Percentiles rank a stretch among this genome's conserved stretches.
Conservation (phyloP, 2,888 invertebrate species). For the Amphipoea lucens region DNA sequence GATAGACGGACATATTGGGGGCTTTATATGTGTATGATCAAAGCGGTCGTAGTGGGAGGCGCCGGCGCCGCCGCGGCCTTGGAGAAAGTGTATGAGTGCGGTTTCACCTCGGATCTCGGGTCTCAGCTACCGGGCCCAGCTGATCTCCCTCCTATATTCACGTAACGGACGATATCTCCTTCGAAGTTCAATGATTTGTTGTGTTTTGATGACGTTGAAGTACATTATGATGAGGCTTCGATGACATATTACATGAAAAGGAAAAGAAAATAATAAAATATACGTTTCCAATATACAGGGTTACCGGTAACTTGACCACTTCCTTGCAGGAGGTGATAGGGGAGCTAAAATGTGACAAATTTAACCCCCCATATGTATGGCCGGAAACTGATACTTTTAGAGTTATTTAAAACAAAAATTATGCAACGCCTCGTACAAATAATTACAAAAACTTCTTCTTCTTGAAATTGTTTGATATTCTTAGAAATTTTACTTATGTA, state of each 20-base stretch:
- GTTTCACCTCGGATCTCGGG: slow-evolving; percentile 80
- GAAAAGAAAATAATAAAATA: background rate
- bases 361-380: too few relatives aligned
- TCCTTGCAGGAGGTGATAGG: too few relatives aligned
- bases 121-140: slow-evolving; percentile 61
- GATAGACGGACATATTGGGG: slow-evolving; percentile 57
- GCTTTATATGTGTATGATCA: slow-evolving; percentile 57
- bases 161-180: slow-evolving; percentile 71
- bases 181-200: slow-evolving; percentile 56
- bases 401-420: too few relatives aligned
- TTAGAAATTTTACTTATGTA: too few relatives aligned
- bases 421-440: too few relatives aligned
- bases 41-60: slow-evolving; percentile 68
- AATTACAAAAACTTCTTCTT: too few relatives aligned
- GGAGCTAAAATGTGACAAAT: too few relatives aligned
- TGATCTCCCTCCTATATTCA: slow-evolving; percentile 73
- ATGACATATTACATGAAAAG: background rate
- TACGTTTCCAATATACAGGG: background rate
- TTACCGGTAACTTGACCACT: too few relatives aligned
- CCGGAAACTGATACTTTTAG: too few relatives aligned
- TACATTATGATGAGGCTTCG: background rate
- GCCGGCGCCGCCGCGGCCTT: slow-evolving; percentile 82
- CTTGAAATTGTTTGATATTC: too few relatives aligned
- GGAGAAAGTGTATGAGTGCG: slow-evolving; percentile 83
- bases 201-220: slow-evolving; percentile 36